Base-by-base conservation (phyloP, 2,888 invertebrate genomes). In the Hypselothyrea guttata region DNA sequence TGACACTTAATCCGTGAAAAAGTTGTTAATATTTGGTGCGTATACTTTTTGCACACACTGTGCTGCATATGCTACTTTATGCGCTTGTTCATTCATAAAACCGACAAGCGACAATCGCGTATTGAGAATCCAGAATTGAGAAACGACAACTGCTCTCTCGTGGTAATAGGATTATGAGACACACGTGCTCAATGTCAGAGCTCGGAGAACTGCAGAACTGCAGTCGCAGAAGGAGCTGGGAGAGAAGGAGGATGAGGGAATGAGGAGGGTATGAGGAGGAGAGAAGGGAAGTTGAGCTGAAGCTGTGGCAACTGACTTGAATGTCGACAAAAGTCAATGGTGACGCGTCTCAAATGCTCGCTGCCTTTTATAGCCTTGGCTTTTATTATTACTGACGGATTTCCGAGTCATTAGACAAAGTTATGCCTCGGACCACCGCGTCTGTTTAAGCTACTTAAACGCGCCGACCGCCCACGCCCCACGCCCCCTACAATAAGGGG, bases 391-490 rank as follows among this genome's bases (percentile, higher is more conserved):
- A 83, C 76, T 87, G 88, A 87, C 87, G 89, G 88, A 88, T 89
- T 88, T 89, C 88, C 88, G 79, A 87, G 83, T 88, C 87, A 89
- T 89, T 89, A 88, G 87, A 74, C 88, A 85, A 89, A 88, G 87
- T 87, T 86, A 88, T 84, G 78, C 72, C 65, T 52, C 54, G 70
- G 88, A 89, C 88, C 89, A 89, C 88, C 89, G 79, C 78, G 66
- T 71, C 71, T 78, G 87, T 73, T 84, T 87, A 88, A 88, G 89
- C 86, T 87, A 86, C 86, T 86, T 86, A 87, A 81, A 79, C 85
- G 85, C 78, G 71, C 85, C 77, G 86, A 48, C 75, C 68, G 71
- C 60, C 75, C 73, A 71, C 76, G 56, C 56, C 53, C n/a, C n/a
- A n/a, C n/a, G n/a, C n/a, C n/a, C n/a, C 55, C 65, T 18, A 15